phyloP scores from a whole-genome alignment of 2,888 invertebrate genomes.

The Anodontia alba region DNA sequence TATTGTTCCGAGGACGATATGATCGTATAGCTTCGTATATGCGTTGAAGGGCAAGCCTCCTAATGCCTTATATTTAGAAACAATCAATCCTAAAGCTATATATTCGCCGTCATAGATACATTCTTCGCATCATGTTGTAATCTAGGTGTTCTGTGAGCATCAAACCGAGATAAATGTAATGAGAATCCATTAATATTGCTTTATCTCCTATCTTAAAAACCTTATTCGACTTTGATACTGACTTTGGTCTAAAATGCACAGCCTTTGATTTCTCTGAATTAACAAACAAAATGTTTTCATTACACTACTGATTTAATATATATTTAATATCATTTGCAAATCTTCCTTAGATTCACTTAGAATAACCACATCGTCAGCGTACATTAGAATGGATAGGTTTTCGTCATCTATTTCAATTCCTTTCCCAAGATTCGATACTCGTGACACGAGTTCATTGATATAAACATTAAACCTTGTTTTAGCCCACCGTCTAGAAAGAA shows the following conservation, averaged over 20 bases:
- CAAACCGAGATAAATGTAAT: not conserved
- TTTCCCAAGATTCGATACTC: too few relatives aligned
- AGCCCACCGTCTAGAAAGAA: too few relatives aligned
- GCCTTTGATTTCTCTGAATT: not conserved
- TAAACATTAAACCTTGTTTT: too few relatives aligned
- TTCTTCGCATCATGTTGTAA: not conserved
- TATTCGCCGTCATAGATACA: not conserved
- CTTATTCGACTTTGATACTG: not conserved
- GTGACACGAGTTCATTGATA: too few relatives aligned
- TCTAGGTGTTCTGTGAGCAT: not conserved
- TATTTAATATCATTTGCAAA: too few relatives aligned
- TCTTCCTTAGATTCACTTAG: too few relatives aligned
- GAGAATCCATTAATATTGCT: not conserved
- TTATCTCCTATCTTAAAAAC: not conserved
- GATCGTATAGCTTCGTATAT: not conserved
- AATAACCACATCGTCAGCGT: too few relatives aligned
- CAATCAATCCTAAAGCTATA: not conserved
- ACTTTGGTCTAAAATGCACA: not conserved
- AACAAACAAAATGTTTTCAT: not conserved
- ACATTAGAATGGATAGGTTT: too few relatives aligned
- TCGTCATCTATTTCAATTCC: too few relatives aligned
- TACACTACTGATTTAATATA: too few relatives aligned
- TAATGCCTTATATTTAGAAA: too few relatives aligned
- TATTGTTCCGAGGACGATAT: not conserved
- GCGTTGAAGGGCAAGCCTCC: not conserved